Conservation (phyloP, 2,797 vertebrate genomes). For the Molossus molossus region DNA sequence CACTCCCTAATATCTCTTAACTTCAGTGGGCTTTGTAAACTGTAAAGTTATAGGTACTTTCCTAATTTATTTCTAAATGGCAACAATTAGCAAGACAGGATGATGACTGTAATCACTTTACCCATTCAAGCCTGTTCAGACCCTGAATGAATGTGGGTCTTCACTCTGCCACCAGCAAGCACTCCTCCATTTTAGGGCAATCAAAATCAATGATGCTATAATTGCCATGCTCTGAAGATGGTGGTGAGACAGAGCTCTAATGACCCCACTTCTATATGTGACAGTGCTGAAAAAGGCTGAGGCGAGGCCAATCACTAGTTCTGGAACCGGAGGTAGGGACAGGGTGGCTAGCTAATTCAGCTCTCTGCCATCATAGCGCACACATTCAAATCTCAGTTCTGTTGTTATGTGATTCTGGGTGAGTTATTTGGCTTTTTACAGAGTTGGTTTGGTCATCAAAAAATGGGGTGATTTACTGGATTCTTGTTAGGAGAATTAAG, state of each 20-base stretch:
- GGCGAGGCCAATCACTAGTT: not conserved
- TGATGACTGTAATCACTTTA: not conserved
- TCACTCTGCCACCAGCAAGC: not conserved
- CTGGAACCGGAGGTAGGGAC: not conserved
- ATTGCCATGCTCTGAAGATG: not conserved
- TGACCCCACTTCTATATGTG: not conserved
- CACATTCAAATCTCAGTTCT: not conserved
- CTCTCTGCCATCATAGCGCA: not conserved
- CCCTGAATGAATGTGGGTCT: not conserved
- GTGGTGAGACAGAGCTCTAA: not conserved
- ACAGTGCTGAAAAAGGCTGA: not conserved
- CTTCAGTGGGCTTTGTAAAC: not conserved
- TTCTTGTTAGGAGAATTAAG: not conserved
- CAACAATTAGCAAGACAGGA: not conserved
- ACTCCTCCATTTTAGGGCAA: not conserved
- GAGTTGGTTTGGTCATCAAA: constrained; percentile 39
- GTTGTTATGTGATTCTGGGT: not conserved
- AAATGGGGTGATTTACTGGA: not conserved
- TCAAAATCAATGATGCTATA: not conserved
- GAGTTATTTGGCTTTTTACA: not conserved
- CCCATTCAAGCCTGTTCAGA: not conserved
- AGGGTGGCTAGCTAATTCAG: not conserved
- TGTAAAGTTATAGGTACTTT: not conserved
- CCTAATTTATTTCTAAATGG: not conserved
- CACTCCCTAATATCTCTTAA: not conserved